These are phyloP conservation scores for Tyto alba DNA, from an alignment of 2,113 vertebrate species.

Conservation along the genomic window DNA sequence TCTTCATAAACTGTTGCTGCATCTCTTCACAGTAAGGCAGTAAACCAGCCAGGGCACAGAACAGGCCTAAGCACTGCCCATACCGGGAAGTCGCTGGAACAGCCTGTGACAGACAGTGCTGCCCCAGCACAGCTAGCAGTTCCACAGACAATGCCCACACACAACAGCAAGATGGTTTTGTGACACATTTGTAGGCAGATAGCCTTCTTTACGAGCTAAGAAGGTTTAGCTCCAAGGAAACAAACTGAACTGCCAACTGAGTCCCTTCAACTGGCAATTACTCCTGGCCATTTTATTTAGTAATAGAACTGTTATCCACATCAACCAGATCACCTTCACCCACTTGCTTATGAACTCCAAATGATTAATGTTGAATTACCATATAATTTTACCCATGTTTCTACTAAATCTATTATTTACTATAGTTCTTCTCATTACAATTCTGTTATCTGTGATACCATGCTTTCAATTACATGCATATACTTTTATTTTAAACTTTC, in stretches of 20 bases:
- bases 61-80: not conserved
- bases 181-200: not conserved
- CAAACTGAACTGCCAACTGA: not conserved
- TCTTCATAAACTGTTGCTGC: not conserved
- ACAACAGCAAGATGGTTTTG: not conserved
- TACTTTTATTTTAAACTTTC: not conserved
- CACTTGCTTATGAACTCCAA: not conserved
- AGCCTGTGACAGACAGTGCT: not conserved
- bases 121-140: too few species aligned
- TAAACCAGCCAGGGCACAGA: not conserved
- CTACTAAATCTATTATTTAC: not conserved
- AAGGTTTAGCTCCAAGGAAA: not conserved
- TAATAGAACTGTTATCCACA: not conserved
- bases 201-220: not conserved
- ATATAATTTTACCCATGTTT: not conserved
- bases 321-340: not conserved
- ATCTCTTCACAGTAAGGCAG: not conserved
- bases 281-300: not conserved
- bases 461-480: not conserved
- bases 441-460: not conserved
- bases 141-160: not conserved
- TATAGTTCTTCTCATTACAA: not conserved
- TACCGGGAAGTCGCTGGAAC: fast-evolving
- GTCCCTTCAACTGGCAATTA: not conserved
- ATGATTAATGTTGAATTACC: not conserved